These are phyloP conservation scores for Plebejus argus DNA, from an alignment of 2,888 invertebrate genomes.

Conservation along the genomic window DNA sequence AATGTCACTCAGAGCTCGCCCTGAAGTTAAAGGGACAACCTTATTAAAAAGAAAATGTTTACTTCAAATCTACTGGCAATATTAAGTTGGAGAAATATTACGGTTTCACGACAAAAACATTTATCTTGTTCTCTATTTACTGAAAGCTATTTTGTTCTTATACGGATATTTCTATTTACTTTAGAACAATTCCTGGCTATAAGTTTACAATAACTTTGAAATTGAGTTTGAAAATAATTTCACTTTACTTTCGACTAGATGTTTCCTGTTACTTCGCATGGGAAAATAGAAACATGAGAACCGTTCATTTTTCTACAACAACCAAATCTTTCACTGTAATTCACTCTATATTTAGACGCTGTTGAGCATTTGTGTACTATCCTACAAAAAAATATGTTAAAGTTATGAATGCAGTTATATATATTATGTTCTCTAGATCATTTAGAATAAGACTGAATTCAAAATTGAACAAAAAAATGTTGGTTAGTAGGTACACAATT, in stretches of 20 bases:
- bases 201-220: not conserved
- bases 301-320: not conserved
- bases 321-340: not conserved
- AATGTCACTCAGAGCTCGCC: slow-evolving; percentile 10
- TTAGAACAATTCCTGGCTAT: not conserved
- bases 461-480: too few species aligned
- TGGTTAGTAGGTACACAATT: too few species aligned
- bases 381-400: too few species aligned
- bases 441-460: too few species aligned
- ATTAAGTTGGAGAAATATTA: slow-evolving; percentile 16
- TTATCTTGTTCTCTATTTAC: not conserved
- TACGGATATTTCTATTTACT: slow-evolving; percentile 1
- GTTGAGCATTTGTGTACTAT: too few species aligned
- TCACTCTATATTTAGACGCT: not conserved
- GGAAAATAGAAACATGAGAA: not conserved
- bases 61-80: slow-evolving; percentile 17
- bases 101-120: slow-evolving; percentile 18
- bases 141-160: not conserved
- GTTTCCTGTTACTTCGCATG: not conserved
- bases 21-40: slow-evolving; percentile 11
- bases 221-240: not conserved
- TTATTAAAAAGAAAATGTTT: slow-evolving; percentile 22
- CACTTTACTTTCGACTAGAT: not conserved
- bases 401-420: too few species aligned
- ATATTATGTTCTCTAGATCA: too few species aligned